Base-by-base conservation (phyloP, 2,888 invertebrate species). In the Leptopterna dolabrata region DNA sequence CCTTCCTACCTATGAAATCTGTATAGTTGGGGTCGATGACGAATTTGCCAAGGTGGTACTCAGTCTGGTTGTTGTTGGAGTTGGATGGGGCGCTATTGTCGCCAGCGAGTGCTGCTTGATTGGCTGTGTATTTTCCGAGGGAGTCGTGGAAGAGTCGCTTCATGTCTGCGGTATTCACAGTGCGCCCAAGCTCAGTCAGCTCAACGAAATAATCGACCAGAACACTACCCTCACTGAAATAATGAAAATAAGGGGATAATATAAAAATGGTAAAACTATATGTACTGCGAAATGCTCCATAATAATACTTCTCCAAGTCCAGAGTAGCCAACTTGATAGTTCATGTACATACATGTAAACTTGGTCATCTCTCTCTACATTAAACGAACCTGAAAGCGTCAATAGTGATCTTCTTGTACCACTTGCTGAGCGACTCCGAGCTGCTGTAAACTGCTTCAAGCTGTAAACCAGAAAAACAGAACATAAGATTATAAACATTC, bases 1-100 rank as follows among this genome's bases (percentile, higher is more conserved):
- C n/a, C n/a, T n/a, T n/a, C n/a, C n/a, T 93, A 97, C 97, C 97
- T 92, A 96, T 95, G 91, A 97, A 97, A 92, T 97, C 97, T 16
- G 97, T 97, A 91, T 95, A 97, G 89, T 95, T 94, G 0, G 97
- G 97, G 93, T 97, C 97, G 90, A 97, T 95, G 7, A 95, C 93
- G 91, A 96, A 97, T 90, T 95, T 95, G 89, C 97, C 97, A 89
- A 97, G 94, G 92, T 91, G 90, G 80, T 90, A 90, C 45, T 90
- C 89, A 11, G 88, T 89, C 43, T 88, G 82, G 73, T 89, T 88
- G 76, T 88, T 86, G 81, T 89, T 89, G n/a, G 76, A 84, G 45
- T 80, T 86, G 73, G 89, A 73, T 11, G 88, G 88, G 1, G 88
- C 87, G 55, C 88, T 87, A n/a, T 87, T 87, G n/a, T 89, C 89